A percentile compares a stretch with the other conserved stretches of the same genome.
Conservation (phyloP, 2,888 invertebrate species). For the Hololepta plana region DNA sequence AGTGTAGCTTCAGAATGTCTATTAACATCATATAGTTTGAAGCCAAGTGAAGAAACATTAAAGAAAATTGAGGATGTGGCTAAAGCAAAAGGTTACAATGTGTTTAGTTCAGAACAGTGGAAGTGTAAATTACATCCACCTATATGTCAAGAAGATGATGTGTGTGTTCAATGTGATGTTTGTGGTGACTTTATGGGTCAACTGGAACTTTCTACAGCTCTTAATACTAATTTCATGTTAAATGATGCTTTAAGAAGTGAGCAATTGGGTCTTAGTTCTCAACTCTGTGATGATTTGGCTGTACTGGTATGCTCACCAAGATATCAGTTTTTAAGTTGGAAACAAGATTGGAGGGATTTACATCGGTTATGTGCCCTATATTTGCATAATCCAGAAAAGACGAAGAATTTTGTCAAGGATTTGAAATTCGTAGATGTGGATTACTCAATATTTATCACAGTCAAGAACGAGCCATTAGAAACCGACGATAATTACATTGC, state of each 20-base stretch:
- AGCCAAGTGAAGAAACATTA: constrained; percentile 43
- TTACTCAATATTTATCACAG: constrained; percentile 26
- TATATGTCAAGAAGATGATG: constrained; percentile 18
- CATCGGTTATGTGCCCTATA: constrained; percentile 37
- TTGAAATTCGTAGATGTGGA: constrained; percentile 59
- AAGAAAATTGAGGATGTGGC: constrained; percentile 37
- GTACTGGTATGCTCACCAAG: constrained; percentile 52
- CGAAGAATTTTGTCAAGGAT: constrained; percentile 47
- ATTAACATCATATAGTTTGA: constrained; percentile 57
- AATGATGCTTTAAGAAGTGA: constrained; percentile 33
- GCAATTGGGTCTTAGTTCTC: constrained; percentile 42
- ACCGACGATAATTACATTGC: too few relatives aligned
- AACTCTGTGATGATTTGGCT: constrained; percentile 50
- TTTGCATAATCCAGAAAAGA: constrained; percentile 36
- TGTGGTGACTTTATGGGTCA: constrained; percentile 25
- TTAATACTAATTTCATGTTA: constrained; percentile 23
- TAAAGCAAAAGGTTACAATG: constrained; percentile 29
- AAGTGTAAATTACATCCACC: constrained; percentile 24
- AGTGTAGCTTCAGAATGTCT: constrained; percentile 50
- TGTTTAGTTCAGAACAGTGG: constrained; percentile 26
- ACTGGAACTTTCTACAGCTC: constrained; percentile 18
- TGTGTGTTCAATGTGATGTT: constrained; percentile 20
- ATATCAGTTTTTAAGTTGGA: constrained; percentile 54
- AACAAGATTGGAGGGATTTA: constrained; percentile 38
- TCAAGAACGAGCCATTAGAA: too few relatives aligned